Conservation (phyloP, 2,113 vertebrate genomes). For the Crocuta crocuta region DNA sequence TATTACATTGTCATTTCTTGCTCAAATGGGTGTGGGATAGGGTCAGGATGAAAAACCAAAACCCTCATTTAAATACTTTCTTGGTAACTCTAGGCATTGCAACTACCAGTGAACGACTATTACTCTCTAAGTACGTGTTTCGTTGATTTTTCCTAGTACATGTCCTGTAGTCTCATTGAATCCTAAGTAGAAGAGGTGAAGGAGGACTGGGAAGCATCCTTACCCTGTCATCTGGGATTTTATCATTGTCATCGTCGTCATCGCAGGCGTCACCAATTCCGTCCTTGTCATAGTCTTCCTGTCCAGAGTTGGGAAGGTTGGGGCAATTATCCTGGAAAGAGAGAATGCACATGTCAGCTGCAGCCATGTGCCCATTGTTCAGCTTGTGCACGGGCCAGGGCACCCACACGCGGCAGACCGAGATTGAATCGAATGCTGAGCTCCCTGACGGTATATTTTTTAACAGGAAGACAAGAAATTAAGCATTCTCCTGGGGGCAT, state of each 20-base stretch:
- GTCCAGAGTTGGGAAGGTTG: constrained; percentile 97
- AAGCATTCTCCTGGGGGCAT: background rate
- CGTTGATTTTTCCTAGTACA: too few relatives aligned
- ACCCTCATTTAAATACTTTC: constrained; percentile 6
- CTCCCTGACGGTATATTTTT: background rate
- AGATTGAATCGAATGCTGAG: rapidly evolving
- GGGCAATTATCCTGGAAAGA: constrained; percentile 96
- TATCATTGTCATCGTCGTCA: constrained; percentile 96
- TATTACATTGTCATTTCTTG: background rate
- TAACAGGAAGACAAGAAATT: background rate
- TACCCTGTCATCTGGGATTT: constrained; percentile 96
- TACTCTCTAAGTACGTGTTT: too few relatives aligned
- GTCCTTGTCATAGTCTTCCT: constrained; percentile 99
- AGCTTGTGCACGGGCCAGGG: rapidly evolving
- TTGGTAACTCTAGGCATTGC: background rate
- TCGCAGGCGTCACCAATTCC: constrained; percentile 98
- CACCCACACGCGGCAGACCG: rapidly evolving
- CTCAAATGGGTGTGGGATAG: background rate
- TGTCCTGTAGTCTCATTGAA: background rate
- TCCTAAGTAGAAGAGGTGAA: background rate
- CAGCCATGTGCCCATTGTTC: background rate
- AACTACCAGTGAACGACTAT: background rate
- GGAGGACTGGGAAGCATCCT: constrained; percentile 38
- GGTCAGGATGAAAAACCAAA: background rate
- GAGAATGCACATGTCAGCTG: background rate